Conservation (phyloP, 2,113 vertebrate genomes). For the Perognathus longimembris region DNA sequence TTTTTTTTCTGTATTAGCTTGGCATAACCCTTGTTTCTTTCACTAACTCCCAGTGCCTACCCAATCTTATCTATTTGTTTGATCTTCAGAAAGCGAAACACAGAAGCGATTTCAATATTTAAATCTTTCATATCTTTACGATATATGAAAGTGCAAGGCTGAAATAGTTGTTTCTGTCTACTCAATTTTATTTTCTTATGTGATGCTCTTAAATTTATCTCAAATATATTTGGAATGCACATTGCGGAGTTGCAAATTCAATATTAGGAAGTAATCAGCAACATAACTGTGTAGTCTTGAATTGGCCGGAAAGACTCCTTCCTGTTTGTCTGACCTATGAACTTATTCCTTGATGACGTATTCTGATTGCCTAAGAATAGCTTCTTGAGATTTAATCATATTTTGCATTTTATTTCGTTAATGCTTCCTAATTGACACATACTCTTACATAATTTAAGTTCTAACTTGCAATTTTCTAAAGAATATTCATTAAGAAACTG, state of each 20-base stretch:
- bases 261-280: background rate
- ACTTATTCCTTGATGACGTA: background rate
- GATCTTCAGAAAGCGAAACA: conserved; percentile 7
- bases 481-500: background rate
- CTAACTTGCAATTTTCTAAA: background rate
- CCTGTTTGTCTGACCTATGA: background rate
- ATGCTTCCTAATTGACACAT: background rate
- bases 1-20: background rate
- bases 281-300: background rate
- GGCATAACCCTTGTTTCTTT: background rate
- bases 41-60: background rate
- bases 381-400: background rate
- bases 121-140: background rate
- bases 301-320: background rate
- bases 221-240: background rate
- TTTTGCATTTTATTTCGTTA: background rate
- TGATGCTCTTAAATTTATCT: background rate
- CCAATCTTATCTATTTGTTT: background rate
- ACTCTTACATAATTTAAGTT: background rate
- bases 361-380: background rate
- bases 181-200: background rate
- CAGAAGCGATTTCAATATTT: background rate
- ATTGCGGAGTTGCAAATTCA: background rate
- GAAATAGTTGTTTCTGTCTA: background rate
- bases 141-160: background rate